phyloP scores from a whole-genome alignment of 2,888 invertebrate genomes.

The Macrosoma leucophasiata region DNA sequence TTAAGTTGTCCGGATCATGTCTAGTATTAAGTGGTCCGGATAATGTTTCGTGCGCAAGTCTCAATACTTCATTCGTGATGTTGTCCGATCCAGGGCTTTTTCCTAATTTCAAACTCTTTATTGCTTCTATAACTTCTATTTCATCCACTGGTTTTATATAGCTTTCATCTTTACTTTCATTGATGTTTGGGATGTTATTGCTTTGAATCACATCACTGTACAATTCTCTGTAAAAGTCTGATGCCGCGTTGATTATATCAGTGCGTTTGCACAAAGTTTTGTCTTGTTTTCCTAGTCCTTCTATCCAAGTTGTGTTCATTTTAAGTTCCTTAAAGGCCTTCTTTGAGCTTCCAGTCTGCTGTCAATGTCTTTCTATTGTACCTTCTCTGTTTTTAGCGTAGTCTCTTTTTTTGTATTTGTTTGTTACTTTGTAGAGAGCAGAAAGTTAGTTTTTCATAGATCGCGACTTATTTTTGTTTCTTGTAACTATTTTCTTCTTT shows the following conservation, averaged over 20 bases:
- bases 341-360: neutral
- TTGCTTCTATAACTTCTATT: constrained; percentile 1
- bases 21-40: neutral
- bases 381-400: neutral
- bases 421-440: constrained; percentile 4
- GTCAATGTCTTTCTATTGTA: neutral
- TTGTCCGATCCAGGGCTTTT: neutral
- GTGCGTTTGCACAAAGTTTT: constrained; percentile 3
- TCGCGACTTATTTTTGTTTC: constrained; percentile 3
- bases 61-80: neutral
- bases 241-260: constrained; percentile 1
- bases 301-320: constrained; percentile 12
- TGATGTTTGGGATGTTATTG: neutral
- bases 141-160: neutral
- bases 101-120: neutral
- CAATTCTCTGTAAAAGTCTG: constrained; percentile 3
- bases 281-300: constrained; percentile 7
- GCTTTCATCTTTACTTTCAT: neutral
- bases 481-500: constrained; percentile 2
- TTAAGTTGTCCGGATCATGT: constrained; percentile 5
- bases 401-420: constrained; percentile 1
- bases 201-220: neutral
- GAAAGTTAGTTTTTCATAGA: constrained; percentile 2
- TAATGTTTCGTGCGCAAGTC: neutral
- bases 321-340: constrained; percentile 5